A percentile compares a stretch with the other conserved stretches of the same genome.
Evolutionary conservation across 2,113 vertebrate genomes (phyloP).

Genomic region (Leptodactylus fuscus): DNA sequence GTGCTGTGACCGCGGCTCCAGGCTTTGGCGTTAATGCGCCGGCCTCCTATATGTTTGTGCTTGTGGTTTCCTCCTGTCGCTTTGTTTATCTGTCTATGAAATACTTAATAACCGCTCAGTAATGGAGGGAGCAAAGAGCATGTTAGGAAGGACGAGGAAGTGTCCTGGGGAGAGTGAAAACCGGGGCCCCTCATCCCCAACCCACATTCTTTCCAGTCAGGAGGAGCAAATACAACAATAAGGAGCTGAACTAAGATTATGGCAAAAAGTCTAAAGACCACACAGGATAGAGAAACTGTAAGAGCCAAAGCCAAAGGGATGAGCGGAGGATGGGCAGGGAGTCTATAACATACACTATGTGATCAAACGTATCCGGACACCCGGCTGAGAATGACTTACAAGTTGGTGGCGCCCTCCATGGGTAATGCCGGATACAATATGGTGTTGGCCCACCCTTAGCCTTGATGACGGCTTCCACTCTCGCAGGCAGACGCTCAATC

Average conservation of each 20-base stretch:
- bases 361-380: no score
- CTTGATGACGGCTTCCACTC: no score
- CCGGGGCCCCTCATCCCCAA: not conserved
- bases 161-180: not conserved
- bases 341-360: no score
- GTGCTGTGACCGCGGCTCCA: not conserved
- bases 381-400: no score
- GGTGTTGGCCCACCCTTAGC: no score
- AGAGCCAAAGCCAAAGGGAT: not conserved
- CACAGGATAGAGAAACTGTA: not conserved
- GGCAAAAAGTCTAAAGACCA: constrained; percentile 19
- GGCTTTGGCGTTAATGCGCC: not conserved
- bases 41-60: not conserved
- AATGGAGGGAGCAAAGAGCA: not conserved
- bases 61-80: not conserved
- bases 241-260: not conserved
- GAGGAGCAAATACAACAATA: not conserved
- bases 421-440: no score
- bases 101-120: not conserved
- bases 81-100: not conserved
- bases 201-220: constrained; percentile 31
- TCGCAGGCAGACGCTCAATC: no score
- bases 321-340: not conserved
- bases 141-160: not conserved
- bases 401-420: no score